These are phyloP conservation scores for Autographa pulchrina DNA, from an alignment of 2,888 invertebrate species.

Conservation along the genomic window DNA sequence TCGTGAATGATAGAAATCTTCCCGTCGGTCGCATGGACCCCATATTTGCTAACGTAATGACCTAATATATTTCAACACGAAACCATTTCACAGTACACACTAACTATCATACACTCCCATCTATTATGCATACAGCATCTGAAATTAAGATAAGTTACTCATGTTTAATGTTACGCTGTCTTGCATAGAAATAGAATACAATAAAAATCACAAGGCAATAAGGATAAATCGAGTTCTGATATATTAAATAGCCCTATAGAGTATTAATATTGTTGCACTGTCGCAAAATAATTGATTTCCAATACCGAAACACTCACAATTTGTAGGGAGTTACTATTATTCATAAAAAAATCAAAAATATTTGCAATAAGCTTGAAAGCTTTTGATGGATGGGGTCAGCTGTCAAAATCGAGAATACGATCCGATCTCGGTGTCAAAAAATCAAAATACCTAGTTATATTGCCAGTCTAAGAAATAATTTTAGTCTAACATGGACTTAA, in stretches of 20 bases:
- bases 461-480: constrained; percentile 10
- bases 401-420: constrained; percentile 59
- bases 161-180: constrained; percentile 69
- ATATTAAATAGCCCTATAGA: neutral
- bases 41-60: constrained; percentile 77
- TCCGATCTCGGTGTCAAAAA: constrained; percentile 28
- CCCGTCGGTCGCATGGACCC: constrained; percentile 91
- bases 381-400: constrained; percentile 63
- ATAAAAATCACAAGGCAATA: constrained; percentile 73
- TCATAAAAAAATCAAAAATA: constrained; percentile 48
- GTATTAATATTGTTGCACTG: neutral
- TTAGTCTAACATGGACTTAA: neutral
- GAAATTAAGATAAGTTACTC: constrained; percentile 70
- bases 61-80: constrained; percentile 65
- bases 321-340: constrained; percentile 36
- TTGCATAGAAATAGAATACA: constrained; percentile 78
- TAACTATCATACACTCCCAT: constrained; percentile 55
- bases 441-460: constrained; percentile 15
- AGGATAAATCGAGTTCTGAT: constrained; percentile 38
- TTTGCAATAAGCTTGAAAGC: constrained; percentile 46
- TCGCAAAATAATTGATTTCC: neutral
- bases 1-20: constrained; percentile 90
- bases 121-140: constrained; percentile 72
- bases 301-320: constrained; percentile 59
- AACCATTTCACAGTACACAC: constrained; percentile 70